A percentile compares a stretch with the other conserved stretches of the same genome.
These are phyloP conservation scores for Nomada ferruginata DNA, from an alignment of 2,888 invertebrate species.

Conservation along the genomic window DNA sequence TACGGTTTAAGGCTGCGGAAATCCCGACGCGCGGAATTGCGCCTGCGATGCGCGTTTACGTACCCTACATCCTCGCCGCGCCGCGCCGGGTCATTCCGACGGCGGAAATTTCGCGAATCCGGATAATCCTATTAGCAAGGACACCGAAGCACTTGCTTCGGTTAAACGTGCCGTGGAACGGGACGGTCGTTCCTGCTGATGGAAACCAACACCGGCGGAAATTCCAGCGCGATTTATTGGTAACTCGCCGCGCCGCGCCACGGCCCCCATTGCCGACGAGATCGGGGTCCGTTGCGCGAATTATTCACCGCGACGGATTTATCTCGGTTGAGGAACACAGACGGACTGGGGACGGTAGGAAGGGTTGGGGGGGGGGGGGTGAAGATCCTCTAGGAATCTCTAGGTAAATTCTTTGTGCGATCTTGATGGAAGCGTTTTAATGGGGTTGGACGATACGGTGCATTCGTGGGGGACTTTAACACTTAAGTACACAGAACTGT, in stretches of 20 bases:
- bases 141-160: constrained; percentile 67
- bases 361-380: no score
- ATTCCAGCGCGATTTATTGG: constrained; percentile 55
- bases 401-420: constrained; percentile 19
- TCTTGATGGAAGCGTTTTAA: background rate
- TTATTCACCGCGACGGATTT: constrained; percentile 56
- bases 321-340: constrained; percentile 26
- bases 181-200: constrained; percentile 62
- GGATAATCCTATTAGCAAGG: constrained; percentile 72
- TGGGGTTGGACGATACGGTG: constrained; percentile 11
- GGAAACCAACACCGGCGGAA: constrained; percentile 64
- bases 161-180: constrained; percentile 63
- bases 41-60: constrained; percentile 52
- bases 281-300: constrained; percentile 36
- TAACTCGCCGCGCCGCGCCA: constrained; percentile 10
- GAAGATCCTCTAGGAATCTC: constrained; percentile 1
- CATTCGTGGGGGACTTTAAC: background rate
- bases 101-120: constrained; percentile 68
- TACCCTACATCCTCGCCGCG: constrained; percentile 29
- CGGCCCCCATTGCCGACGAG: constrained; percentile 41
- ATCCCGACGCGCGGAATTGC: constrained; percentile 64
- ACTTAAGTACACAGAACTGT: background rate
- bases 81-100: constrained; percentile 58
- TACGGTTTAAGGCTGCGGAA: constrained; percentile 37
- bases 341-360: background rate